Conservation (phyloP, 2,797 vertebrate species). For the Cetoscarus ocellatus region DNA sequence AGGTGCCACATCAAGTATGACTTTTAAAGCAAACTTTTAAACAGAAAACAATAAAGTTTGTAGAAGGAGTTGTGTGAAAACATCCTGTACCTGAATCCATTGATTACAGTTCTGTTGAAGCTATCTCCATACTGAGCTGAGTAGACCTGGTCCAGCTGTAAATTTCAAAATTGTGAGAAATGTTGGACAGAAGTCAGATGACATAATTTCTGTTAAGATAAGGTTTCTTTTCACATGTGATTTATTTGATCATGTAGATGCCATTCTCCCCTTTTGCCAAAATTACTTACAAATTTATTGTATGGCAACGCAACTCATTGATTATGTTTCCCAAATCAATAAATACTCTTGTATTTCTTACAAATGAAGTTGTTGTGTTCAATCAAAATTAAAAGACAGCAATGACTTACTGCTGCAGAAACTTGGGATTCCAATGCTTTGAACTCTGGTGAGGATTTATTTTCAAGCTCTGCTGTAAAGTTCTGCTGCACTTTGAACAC, state of each 20-base stretch:
- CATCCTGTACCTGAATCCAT: neutral
- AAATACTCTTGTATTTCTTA: too few species aligned
- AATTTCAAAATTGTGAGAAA: neutral
- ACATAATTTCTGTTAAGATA: too few species aligned
- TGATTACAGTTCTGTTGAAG: slow-evolving; percentile 1
- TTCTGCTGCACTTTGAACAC: neutral
- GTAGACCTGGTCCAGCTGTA: neutral
- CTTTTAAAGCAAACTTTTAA: neutral
- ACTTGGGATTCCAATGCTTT: neutral
- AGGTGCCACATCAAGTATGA: neutral
- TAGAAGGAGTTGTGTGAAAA: neutral
- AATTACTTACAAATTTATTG: too few species aligned
- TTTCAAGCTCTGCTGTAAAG: neutral
- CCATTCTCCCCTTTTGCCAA: too few species aligned
- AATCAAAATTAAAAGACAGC: neutral
- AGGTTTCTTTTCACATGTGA: too few species aligned
- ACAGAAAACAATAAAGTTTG: neutral
- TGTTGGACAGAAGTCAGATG: neutral
- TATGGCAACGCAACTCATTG: too few species aligned
- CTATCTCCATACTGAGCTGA: neutral
- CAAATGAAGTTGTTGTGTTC: neutral
- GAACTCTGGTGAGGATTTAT: neutral
- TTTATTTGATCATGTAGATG: too few species aligned
- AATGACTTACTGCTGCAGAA: neutral
- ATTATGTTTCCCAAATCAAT: too few species aligned